These are phyloP conservation scores for Scotopteryx bipunctaria DNA, from an alignment of 2,888 invertebrate species.

Conservation along the genomic window DNA sequence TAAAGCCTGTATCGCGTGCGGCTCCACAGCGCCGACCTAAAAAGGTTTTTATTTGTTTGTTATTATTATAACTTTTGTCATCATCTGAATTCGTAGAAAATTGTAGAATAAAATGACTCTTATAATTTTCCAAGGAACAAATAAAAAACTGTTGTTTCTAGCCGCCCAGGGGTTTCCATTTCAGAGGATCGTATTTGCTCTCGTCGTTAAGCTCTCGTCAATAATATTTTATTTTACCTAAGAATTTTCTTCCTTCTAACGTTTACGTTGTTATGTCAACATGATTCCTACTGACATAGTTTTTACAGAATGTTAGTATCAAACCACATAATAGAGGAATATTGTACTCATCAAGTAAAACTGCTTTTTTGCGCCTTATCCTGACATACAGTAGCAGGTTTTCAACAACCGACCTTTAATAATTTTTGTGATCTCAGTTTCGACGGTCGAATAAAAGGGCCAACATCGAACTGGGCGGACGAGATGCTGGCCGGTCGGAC, in stretches of 20 bases:
- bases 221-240: constrained; percentile 2
- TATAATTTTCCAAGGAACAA: constrained; percentile 7
- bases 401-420: background rate
- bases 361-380: no score
- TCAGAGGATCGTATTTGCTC: constrained; percentile 7
- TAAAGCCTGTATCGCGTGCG: constrained; percentile 55
- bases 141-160: constrained; percentile 1
- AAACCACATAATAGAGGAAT: no score
- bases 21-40: constrained; percentile 42
- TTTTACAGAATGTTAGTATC: no score
- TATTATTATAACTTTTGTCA: constrained; percentile 22
- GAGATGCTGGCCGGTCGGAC: constrained; percentile 86
- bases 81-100: constrained; percentile 21
- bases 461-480: constrained; percentile 89
- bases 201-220: constrained; percentile 15
- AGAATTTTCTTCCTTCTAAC: background rate
- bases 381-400: background rate
- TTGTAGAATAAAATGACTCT: constrained; percentile 11
- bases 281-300: no score
- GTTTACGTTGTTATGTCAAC: no score
- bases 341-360: no score
- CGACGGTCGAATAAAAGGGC: constrained; percentile 84
- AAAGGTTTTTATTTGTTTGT: constrained; percentile 76
- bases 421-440: constrained; percentile 74
- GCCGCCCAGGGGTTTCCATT: constrained; percentile 11